Evolutionary conservation across 2,888 invertebrate genomes (phyloP), one percentile per base, ranked within the genome.

Genomic region (Rhorus exstirpatorius): DNA sequence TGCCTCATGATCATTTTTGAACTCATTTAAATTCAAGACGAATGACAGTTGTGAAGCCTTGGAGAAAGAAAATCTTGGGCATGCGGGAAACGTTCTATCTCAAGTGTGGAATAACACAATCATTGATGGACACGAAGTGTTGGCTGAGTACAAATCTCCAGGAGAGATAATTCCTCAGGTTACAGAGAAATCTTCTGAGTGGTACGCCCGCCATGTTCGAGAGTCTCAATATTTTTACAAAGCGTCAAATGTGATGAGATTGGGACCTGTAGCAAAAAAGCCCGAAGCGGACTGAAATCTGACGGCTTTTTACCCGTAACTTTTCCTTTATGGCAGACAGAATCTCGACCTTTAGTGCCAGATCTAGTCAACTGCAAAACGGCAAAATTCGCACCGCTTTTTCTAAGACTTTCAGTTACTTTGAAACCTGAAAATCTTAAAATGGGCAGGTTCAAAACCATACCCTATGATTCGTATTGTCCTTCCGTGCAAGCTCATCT

Each of bases 191-290:
- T 53, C 41, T 31, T 24, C 60, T 17, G 10, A 77, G 21, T 71
- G 83, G 79, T 67, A 51, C 31, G 31, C 61, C 8, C 35, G 51
- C 17, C 75, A 79, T 35, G 75, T 83, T 14, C 68, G 51, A 65
- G 71, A 61, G 63, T 83, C 79, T 1, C 79, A 79, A 35, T 79
- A 83, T 60, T 70, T 55, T 60, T 83, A n/a, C 82, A 79, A 70
- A 79, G 71, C 10, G 46, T 72, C n/a, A 79, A 79, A 41, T 79
- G 72, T 38, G 55, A 21, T 53, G 79, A 79, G 31, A 31, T 31
- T 55, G 53, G 51, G 63, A 31, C 31, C 7, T 78, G 71, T 31
- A 60, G 78, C 61, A 46, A 68, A 10, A 38, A 68, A 21, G 60
- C 55, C 49, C 55, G 68, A 21, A 70, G 77, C 41, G 46, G 14